Conservation (phyloP, 1,140 invertebrate species). For the Stegodyphus dumicola region DNA sequence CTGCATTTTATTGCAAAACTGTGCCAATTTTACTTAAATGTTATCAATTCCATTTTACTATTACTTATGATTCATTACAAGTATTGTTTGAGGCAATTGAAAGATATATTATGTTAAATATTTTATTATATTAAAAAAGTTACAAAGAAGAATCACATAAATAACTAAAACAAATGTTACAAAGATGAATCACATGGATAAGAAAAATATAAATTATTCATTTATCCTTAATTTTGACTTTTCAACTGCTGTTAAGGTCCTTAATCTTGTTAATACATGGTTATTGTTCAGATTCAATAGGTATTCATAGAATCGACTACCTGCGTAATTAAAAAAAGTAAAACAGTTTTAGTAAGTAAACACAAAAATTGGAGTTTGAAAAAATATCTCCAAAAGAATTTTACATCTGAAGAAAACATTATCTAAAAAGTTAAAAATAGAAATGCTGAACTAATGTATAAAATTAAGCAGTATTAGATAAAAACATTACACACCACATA, state of each 20-base stretch:
- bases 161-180: no score
- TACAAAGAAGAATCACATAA: no score
- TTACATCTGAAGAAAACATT: neutral
- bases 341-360: neutral
- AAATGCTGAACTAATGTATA: neutral
- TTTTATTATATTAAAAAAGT: no score
- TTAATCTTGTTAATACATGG: constrained; percentile 10
- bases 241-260: constrained; percentile 22
- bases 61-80: no score
- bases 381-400: neutral
- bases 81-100: no score
- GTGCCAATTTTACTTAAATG: no score
- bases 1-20: no score
- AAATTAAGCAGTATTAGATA: neutral
- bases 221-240: neutral
- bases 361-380: neutral
- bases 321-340: neutral
- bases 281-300: constrained; percentile 26
- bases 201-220: no score
- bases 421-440: neutral
- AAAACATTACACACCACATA: constrained; percentile 35
- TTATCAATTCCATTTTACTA: no score
- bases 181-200: no score
- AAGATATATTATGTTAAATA: no score
- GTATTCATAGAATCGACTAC: constrained; percentile 32